These are phyloP conservation scores for Schizotus pectinicornis DNA, from an alignment of 2,888 invertebrate species.

Conservation along the genomic window DNA sequence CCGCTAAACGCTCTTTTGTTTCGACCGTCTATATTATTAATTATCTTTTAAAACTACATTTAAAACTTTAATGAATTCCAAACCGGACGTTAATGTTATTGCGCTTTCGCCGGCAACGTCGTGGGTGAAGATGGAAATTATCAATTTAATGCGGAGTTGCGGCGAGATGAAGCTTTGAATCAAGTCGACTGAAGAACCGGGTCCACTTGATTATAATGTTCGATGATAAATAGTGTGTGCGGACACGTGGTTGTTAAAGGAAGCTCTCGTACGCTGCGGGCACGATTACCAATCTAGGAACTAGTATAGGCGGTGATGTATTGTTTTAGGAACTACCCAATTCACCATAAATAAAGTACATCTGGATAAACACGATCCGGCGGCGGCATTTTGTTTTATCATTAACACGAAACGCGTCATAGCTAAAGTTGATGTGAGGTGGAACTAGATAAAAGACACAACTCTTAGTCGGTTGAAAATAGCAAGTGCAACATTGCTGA, in stretches of 20 bases:
- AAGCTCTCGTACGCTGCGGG: constrained; percentile 15
- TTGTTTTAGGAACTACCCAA: constrained; percentile 40
- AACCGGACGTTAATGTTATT: neutral
- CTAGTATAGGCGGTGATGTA: constrained; percentile 35
- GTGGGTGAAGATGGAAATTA: too few species aligned
- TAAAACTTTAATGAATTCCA: too few species aligned
- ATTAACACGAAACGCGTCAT: neutral
- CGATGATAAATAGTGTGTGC: constrained; percentile 26
- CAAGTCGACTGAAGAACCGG: constrained; percentile 6
- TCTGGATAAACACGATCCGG: constrained; percentile 8
- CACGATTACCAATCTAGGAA: constrained; percentile 23
- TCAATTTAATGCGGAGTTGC: neutral
- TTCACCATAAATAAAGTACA: constrained; percentile 41
- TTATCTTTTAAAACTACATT: too few species aligned
- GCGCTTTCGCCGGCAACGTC: too few species aligned
- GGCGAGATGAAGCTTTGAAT: constrained; percentile 13
- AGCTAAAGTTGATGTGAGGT: too few species aligned
- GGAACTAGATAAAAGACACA: too few species aligned
- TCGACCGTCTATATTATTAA: too few species aligned
- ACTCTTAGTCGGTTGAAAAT: too few species aligned
- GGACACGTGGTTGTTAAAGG: constrained; percentile 24
- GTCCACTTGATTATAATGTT: constrained; percentile 24
- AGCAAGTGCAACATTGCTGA: too few species aligned
- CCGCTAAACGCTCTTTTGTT: too few species aligned
- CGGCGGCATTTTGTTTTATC: constrained; percentile 1